These are phyloP conservation scores for Chamaetylas fuelleborni DNA, from an alignment of 2,113 vertebrate genomes.

Conservation along the genomic window DNA sequence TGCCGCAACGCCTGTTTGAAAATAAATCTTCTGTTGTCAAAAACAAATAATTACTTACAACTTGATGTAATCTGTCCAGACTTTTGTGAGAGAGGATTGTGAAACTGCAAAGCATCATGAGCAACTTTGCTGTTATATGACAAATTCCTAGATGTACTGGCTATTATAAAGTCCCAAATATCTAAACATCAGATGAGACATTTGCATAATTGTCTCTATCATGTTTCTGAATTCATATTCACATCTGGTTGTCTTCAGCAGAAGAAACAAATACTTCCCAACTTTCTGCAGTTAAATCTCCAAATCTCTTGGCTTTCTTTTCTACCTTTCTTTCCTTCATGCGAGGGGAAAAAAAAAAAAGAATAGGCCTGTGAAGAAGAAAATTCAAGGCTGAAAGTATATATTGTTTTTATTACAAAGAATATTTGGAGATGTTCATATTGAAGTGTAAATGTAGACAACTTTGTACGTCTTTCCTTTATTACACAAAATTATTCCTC, in stretches of 20 bases:
- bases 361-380: neutral
- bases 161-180: neutral
- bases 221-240: neutral
- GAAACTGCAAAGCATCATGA: neutral
- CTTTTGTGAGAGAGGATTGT: neutral
- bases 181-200: neutral
- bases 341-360: neutral
- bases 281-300: neutral
- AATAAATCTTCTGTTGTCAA: neutral
- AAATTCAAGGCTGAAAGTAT: neutral
- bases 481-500: neutral
- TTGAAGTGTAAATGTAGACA: neutral
- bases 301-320: neutral
- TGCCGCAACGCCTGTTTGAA: constrained; percentile 75
- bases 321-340: neutral
- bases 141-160: neutral
- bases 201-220: neutral
- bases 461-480: neutral
- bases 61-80: neutral
- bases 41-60: neutral
- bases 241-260: neutral
- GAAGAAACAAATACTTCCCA: neutral
- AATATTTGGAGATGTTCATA: neutral
- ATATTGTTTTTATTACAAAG: neutral
- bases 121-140: neutral